Conservation (phyloP, 2,888 invertebrate genomes). For the Spatulosminthurus flaviceps region DNA sequence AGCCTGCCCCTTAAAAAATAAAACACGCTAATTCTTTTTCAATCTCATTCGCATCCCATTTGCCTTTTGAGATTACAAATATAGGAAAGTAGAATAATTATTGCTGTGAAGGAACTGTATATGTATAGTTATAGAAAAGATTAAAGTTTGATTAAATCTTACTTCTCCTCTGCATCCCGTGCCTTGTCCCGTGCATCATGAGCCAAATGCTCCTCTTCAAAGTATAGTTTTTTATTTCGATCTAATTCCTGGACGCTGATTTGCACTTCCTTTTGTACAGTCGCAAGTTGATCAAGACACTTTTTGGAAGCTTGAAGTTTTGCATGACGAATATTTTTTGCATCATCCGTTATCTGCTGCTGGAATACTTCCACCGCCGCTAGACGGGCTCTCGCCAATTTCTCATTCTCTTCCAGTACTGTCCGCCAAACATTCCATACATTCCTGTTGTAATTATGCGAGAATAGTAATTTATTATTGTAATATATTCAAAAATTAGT, state of each 20-base stretch:
- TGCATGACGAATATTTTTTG: constrained; percentile 82
- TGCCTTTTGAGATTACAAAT: too few species aligned
- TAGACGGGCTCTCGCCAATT: constrained; percentile 86
- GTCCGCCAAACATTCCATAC: constrained; percentile 98
- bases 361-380: constrained; percentile 95
- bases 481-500: too few species aligned
- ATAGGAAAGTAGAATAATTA: too few species aligned
- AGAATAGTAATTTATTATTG: too few species aligned
- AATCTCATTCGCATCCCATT: too few species aligned
- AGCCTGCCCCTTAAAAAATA: too few species aligned
- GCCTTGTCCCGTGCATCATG: constrained; percentile 95
- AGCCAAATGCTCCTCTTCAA: constrained; percentile 94
- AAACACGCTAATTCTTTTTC: too few species aligned
- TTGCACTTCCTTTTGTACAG: constrained; percentile 90
- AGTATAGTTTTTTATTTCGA: constrained; percentile 93
- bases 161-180: constrained; percentile 94
- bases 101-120: too few species aligned
- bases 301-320: constrained; percentile 85
- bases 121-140: too few species aligned
- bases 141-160: constrained; percentile 60
- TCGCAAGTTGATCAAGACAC: constrained; percentile 82
- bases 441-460: constrained; percentile 74
- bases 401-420: constrained; percentile 93
- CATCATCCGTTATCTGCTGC: constrained; percentile 93
- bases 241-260: constrained; percentile 87